Conservation (phyloP, 2,797 vertebrate genomes). For the Acanthurus lineatus region DNA sequence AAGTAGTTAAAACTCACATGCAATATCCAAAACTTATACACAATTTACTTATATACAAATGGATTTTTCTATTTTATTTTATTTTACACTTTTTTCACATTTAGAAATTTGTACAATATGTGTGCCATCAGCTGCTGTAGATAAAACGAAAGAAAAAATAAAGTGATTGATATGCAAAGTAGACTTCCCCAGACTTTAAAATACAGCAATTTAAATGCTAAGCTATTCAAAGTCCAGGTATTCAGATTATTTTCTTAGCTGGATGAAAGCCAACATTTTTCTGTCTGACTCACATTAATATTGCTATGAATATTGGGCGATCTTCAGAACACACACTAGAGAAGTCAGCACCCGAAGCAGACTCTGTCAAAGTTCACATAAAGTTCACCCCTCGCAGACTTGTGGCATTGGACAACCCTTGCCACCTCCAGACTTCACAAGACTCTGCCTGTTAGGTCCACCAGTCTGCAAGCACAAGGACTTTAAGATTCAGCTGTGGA, state of each 20-base stretch:
- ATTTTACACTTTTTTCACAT: background rate
- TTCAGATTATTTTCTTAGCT: background rate
- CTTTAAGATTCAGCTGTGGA: slow-evolving; percentile 33
- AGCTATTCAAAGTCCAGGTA: no score
- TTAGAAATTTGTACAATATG: background rate
- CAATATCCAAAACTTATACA: background rate
- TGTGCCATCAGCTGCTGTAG: background rate
- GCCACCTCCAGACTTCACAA: background rate
- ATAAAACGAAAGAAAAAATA: background rate
- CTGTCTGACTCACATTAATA: background rate
- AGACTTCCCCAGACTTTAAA: background rate
- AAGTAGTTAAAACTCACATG: background rate
- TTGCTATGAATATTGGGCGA: slow-evolving; percentile 11
- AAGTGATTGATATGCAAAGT: background rate
- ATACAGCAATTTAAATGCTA: no score
- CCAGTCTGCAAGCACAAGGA: slow-evolving; percentile 12
- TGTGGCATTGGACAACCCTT: background rate
- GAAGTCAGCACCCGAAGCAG: background rate
- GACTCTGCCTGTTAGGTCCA: background rate
- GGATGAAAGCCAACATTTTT: background rate
- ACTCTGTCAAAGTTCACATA: slow-evolving; percentile 12
- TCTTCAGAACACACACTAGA: background rate
- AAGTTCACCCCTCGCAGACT: background rate
- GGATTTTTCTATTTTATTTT: background rate
- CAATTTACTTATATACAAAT: no score